These are phyloP conservation scores for Sarcophaga variegata DNA, from an alignment of 2,888 invertebrate genomes.

Conservation along the genomic window DNA sequence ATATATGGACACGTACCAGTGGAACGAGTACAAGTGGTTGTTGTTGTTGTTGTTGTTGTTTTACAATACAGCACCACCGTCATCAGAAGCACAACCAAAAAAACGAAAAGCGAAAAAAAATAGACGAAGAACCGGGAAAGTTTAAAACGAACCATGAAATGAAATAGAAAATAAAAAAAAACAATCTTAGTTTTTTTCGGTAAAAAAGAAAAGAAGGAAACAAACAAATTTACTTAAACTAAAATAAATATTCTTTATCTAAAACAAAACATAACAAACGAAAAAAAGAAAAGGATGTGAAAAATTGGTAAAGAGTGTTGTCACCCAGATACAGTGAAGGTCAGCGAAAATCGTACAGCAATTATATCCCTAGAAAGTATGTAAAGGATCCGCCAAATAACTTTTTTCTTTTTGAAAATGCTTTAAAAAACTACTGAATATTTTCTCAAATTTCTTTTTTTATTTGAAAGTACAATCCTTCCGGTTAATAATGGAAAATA, in stretches of 20 bases:
- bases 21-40: slow-evolving; percentile 3
- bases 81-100: not conserved
- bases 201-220: not conserved
- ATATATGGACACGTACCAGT: slow-evolving; percentile 5
- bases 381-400: too few species aligned
- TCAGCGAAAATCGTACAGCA: too few species aligned
- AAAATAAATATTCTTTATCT: slow-evolving; percentile 9
- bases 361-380: too few species aligned
- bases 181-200: slow-evolving; percentile 1
- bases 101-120: not conserved
- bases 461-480: too few species aligned
- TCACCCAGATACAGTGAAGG: not conserved
- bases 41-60: too few species aligned
- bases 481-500: too few species aligned
- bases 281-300: not conserved
- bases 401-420: too few species aligned
- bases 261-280: slow-evolving; percentile 4
- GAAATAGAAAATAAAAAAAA: slow-evolving; percentile 48
- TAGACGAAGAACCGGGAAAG: slow-evolving; percentile 72
- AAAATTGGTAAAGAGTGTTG: not conserved
- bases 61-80: not conserved
- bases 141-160: slow-evolving; percentile 71
- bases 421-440: too few species aligned
- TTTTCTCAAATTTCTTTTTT: too few species aligned
- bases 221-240: slow-evolving; percentile 33